These are phyloP conservation scores for Myodes glareolus DNA, from an alignment of 2,113 vertebrate genomes.

Conservation along the genomic window DNA sequence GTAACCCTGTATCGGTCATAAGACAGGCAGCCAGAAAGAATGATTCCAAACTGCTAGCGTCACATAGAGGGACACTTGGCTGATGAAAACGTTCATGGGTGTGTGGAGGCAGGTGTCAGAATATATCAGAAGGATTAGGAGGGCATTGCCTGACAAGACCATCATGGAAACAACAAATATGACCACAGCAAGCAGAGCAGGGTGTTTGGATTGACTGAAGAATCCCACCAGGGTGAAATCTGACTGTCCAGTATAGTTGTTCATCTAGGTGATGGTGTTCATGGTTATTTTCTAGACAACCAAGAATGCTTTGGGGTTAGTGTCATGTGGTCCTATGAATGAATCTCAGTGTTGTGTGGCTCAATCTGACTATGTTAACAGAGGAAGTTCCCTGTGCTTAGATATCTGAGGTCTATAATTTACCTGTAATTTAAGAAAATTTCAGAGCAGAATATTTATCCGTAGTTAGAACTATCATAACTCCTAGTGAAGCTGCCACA, in stretches of 20 bases:
- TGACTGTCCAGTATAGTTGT: neutral
- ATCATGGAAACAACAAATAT: too few species aligned
- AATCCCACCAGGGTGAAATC: slow-evolving; percentile 53
- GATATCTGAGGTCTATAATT: neutral
- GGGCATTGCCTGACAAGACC: too few species aligned
- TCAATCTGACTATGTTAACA: neutral
- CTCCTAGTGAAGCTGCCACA: fast-evolving
- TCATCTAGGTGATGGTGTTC: neutral
- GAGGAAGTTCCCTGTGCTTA: fast-evolving
- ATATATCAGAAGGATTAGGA: too few species aligned
- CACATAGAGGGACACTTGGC: slow-evolving; percentile 67
- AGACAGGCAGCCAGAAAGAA: slow-evolving; percentile 37
- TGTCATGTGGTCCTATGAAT: too few species aligned
- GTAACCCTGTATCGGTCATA: neutral
- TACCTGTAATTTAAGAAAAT: neutral
- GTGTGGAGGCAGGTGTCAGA: neutral
- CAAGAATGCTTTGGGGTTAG: neutral
- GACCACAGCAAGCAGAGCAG: neutral
- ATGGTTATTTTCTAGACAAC: neutral
- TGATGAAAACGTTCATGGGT: slow-evolving; percentile 69
- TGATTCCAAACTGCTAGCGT: slow-evolving; percentile 35
- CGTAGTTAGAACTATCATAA: neutral
- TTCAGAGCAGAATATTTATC: neutral
- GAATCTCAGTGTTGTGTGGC: neutral
- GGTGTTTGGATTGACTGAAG: slow-evolving; percentile 32